Conservation (phyloP, 2,113 vertebrate species). For the Bambusicola thoracicus region DNA sequence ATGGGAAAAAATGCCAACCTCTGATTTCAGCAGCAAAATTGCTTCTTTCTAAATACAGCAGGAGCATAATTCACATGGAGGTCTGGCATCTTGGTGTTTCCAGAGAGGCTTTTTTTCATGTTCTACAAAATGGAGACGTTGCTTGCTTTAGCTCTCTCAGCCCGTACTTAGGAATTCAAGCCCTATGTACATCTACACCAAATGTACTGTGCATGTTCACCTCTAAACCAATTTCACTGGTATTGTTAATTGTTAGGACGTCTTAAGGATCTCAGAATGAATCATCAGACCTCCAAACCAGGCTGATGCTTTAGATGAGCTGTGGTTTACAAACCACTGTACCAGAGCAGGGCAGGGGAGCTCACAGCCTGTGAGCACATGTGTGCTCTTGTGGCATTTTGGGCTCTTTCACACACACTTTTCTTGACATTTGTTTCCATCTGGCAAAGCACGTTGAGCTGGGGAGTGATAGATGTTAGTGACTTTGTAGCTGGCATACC, state of each 20-base stretch:
- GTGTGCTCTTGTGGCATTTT: not conserved
- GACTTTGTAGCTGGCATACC: not conserved
- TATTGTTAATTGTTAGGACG: not conserved
- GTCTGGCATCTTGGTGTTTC: not conserved
- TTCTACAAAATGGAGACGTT: not conserved
- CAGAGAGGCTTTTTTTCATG: not conserved
- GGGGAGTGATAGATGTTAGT: not conserved
- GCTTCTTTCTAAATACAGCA: conserved; percentile 43
- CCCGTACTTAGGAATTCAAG: not conserved
- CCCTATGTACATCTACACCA: not conserved
- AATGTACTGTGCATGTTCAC: not conserved
- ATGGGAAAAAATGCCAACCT: conserved; percentile 25
- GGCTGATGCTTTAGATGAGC: not conserved
- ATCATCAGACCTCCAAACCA: not conserved
- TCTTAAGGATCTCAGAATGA: not conserved
- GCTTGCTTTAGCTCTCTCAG: not conserved
- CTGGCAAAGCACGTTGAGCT: accelerated
- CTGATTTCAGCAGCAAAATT: conserved; percentile 60
- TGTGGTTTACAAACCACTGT: not conserved
- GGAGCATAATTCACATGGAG: conserved; percentile 32
- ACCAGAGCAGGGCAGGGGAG: not conserved
- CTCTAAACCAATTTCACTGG: not conserved
- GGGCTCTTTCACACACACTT: not conserved
- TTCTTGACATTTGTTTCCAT: not conserved
- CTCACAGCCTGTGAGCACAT: not conserved